Percentiles rank a stretch among this genome's conserved stretches.
Conservation (phyloP, 2,888 invertebrate genomes). For the Tachina fera region DNA sequence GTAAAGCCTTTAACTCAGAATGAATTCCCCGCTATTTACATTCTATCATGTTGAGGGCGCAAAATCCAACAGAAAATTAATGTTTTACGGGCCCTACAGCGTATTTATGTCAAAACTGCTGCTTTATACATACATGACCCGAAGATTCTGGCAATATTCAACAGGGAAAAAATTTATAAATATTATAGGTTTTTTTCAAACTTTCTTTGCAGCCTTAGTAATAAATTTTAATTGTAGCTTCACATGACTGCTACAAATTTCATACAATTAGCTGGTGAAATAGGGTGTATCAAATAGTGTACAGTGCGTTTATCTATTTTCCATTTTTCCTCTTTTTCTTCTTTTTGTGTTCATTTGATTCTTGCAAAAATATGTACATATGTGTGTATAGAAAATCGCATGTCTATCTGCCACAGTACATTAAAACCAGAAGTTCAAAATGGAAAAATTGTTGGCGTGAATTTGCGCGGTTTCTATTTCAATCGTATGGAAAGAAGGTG, state of each 20-base stretch:
- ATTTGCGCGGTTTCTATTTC: conserved; percentile 15
- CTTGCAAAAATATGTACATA: too few species aligned
- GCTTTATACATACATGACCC: too few species aligned
- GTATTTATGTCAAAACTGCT: too few species aligned
- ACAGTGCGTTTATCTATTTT: conserved; percentile 8
- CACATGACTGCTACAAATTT: conserved; percentile 10
- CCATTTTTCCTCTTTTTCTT: background rate
- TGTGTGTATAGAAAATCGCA: background rate
- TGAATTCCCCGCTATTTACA: too few species aligned
- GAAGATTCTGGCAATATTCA: too few species aligned
- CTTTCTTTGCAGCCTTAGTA: background rate
- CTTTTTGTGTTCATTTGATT: background rate
- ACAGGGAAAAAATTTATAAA: too few species aligned
- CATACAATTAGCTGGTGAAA: conserved; percentile 31
- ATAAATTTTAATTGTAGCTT: conserved; percentile 18
- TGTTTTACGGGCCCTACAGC: too few species aligned
- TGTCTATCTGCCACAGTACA: conserved; percentile 31
- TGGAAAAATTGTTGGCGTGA: conserved; percentile 29
- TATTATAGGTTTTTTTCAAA: background rate
- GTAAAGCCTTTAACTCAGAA: too few species aligned
- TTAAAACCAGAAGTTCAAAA: conserved; percentile 52
- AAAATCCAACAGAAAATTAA: too few species aligned
- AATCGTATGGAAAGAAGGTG: conserved; percentile 14
- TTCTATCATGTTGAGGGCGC: too few species aligned
- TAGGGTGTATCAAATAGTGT: conserved; percentile 17